Percentiles rank a stretch among this genome's conserved stretches.
Evolutionary conservation across 2,888 invertebrate species (phyloP).

Genomic region (Fragum whitleyi): DNA sequence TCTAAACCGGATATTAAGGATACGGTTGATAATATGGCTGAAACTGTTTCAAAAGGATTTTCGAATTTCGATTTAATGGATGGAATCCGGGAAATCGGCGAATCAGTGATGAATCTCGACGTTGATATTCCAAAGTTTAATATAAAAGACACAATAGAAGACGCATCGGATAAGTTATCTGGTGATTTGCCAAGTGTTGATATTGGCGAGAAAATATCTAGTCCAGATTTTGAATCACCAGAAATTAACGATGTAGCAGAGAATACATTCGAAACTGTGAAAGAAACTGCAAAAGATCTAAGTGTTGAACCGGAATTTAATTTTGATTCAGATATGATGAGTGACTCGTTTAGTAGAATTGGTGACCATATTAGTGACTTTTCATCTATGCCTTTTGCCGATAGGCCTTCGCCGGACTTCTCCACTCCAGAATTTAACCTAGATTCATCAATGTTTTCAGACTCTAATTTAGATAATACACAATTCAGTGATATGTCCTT

Average conservation of each 20-base stretch:
- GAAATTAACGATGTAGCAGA: neutral
- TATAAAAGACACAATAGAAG: neutral
- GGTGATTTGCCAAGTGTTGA: neutral
- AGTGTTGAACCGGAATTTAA: neutral
- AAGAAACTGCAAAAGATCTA: neutral
- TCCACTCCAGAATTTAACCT: slow-evolving; percentile 29
- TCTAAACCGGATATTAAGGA: slow-evolving; percentile 5
- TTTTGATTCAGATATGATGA: neutral
- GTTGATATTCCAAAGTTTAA: slow-evolving; percentile 9
- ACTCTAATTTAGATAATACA: neutral
- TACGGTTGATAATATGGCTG: neutral
- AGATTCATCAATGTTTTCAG: slow-evolving; percentile 20
- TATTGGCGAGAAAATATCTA: neutral
- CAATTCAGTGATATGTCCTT: neutral
- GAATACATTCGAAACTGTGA: neutral
- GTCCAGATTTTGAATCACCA: neutral
- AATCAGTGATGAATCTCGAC: neutral
- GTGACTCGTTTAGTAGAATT: slow-evolving; percentile 10
- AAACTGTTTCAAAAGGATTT: neutral
- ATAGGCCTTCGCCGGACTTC: slow-evolving; percentile 43
- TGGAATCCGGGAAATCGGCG: neutral
- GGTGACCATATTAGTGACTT: slow-evolving; percentile 16
- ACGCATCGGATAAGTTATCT: neutral
- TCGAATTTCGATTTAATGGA: neutral
- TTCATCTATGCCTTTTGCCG: slow-evolving; percentile 11